Percentiles rank a stretch among this genome's conserved stretches.
These are phyloP conservation scores for Notoglanidium macrostoma DNA, from an alignment of 2,797 vertebrate species.

Conservation along the genomic window DNA sequence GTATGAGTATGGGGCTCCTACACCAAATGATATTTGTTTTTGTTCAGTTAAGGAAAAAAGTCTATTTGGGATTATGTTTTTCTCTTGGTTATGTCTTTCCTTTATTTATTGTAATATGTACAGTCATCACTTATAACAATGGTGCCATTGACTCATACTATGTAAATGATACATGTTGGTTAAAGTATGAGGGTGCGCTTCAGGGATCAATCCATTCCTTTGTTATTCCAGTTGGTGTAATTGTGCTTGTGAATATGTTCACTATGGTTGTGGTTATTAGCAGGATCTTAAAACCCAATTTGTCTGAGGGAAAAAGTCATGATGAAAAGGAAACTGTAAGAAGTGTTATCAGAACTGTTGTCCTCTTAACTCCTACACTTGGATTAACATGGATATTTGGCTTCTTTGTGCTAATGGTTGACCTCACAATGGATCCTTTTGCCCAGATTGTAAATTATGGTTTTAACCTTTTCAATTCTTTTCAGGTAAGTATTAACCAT, in stretches of 20 bases:
- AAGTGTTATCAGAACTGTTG: conserved; percentile 70
- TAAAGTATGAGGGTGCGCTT: conserved; percentile 57
- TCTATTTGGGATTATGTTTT: conserved; percentile 66
- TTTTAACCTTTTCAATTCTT: conserved; percentile 72
- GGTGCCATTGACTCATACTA: conserved; percentile 56
- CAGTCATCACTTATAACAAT: conserved; percentile 49
- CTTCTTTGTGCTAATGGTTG: conserved; percentile 63
- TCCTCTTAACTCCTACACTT: conserved; percentile 77
- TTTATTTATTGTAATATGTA: conserved; percentile 65
- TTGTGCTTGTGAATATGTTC: conserved; percentile 73
- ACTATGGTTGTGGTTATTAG: conserved; percentile 73
- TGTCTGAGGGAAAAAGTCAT: not conserved
- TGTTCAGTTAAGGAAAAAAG: conserved; percentile 68
- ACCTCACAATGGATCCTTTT: conserved; percentile 9
- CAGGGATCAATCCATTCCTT: conserved; percentile 71
- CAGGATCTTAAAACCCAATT: conserved; percentile 66
- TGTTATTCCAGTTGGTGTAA: conserved; percentile 70
- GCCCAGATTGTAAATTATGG: conserved; percentile 60
- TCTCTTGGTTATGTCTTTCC: conserved; percentile 73
- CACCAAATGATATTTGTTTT: conserved; percentile 74
- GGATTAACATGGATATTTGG: conserved; percentile 78
- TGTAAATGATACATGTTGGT: conserved; percentile 65
- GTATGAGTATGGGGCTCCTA: conserved; percentile 73
- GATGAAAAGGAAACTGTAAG: conserved; percentile 64
- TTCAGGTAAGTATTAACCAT: conserved; percentile 71